phyloP scores from a whole-genome alignment of 2,797 vertebrate genomes.

The Peromyscus melanophrys region DNA sequence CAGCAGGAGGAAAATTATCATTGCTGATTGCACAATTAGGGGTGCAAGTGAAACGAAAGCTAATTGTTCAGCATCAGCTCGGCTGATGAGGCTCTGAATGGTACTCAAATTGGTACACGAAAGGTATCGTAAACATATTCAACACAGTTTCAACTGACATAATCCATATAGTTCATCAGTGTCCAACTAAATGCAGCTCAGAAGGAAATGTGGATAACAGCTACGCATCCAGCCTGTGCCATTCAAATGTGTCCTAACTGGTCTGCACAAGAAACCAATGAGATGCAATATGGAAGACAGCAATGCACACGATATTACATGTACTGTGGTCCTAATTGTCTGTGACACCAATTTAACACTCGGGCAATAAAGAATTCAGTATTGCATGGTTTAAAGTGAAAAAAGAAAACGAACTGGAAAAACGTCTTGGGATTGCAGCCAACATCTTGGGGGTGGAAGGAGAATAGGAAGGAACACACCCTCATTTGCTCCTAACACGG shows the following conservation, averaged over 20 bases:
- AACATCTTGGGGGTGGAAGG: constrained; percentile 54
- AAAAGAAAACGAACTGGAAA: constrained; percentile 61
- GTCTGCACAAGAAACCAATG: constrained; percentile 21
- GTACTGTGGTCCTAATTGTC: constrained; percentile 36
- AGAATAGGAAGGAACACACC: constrained; percentile 73
- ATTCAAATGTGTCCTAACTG: background rate
- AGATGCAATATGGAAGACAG: background rate
- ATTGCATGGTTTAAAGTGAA: constrained; percentile 44
- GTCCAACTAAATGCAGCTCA: background rate
- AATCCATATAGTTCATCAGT: background rate
- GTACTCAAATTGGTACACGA: constrained; percentile 50
- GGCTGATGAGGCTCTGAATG: constrained; percentile 70
- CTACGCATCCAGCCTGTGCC: background rate
- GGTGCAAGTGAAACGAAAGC: constrained; percentile 78
- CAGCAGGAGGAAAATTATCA: constrained; percentile 54
- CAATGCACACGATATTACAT: constrained; percentile 35
- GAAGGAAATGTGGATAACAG: background rate
- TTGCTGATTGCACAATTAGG: constrained; percentile 70
- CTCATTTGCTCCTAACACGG: constrained; percentile 72
- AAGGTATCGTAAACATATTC: constrained; percentile 6
- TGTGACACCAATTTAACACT: constrained; percentile 59
- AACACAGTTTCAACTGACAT: constrained; percentile 23
- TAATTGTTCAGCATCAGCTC: constrained; percentile 74
- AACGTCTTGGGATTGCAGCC: constrained; percentile 62
- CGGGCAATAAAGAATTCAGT: constrained; percentile 39